phyloP scores from a whole-genome alignment of 2,113 vertebrate genomes.

The Chloebia gouldiae region DNA sequence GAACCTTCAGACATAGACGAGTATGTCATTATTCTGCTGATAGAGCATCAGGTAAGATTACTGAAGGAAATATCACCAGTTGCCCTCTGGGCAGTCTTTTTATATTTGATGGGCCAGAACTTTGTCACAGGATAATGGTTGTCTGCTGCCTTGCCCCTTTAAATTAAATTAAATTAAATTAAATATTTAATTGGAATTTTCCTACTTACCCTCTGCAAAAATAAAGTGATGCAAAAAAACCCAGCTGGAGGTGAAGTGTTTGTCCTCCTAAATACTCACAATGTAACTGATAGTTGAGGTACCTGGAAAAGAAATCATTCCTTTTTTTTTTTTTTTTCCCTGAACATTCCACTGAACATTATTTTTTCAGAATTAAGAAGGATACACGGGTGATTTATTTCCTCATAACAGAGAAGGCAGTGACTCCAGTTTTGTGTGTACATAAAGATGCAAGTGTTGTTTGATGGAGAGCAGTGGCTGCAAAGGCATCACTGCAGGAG shows the following conservation, averaged over 20 bases:
- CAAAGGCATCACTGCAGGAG: neutral
- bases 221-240: neutral
- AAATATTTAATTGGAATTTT: constrained; percentile 36
- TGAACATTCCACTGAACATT: neutral
- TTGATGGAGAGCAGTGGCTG: neutral
- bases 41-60: neutral
- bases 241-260: neutral
- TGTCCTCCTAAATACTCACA: neutral
- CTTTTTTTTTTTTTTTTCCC: neutral
- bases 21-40: neutral
- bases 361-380: neutral
- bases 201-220: neutral
- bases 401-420: neutral
- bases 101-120: neutral
- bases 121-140: neutral
- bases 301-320: neutral
- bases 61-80: neutral
- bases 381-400: neutral
- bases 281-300: neutral
- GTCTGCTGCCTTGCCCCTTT: neutral
- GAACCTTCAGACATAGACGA: neutral
- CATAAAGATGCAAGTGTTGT: neutral
- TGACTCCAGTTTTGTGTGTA: neutral
- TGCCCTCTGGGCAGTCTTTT: constrained; percentile 10
- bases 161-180: constrained; percentile 11